These are phyloP conservation scores for Sycophila texana DNA, from an alignment of 2,888 invertebrate genomes.

Conservation along the genomic window DNA sequence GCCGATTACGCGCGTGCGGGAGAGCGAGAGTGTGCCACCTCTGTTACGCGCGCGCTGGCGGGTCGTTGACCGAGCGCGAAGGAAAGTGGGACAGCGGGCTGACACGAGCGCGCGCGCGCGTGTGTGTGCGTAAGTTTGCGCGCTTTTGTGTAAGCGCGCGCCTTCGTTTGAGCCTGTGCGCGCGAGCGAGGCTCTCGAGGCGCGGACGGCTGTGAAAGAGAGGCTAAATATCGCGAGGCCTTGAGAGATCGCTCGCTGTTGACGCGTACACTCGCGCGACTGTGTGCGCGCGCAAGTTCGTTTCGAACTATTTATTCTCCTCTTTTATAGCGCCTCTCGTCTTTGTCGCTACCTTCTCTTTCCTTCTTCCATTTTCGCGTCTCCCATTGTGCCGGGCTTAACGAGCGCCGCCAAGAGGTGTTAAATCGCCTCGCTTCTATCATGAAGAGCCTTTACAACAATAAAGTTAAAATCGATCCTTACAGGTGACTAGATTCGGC, in stretches of 20 bases:
- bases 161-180: no score
- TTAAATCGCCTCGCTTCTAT: background rate
- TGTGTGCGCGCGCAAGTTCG: constrained; percentile 10
- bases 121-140: background rate
- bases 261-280: constrained; percentile 27
- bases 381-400: background rate
- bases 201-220: constrained; percentile 33
- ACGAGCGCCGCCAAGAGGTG: background rate
- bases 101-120: constrained; percentile 35
- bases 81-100: constrained; percentile 73
- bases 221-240: constrained; percentile 53
- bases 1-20: constrained; percentile 6
- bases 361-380: background rate
- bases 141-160: background rate
- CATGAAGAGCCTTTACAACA: no score
- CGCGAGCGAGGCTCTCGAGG: no score
- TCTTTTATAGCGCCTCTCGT: background rate
- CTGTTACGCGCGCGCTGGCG: constrained; percentile 53
- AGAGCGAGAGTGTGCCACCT: background rate
- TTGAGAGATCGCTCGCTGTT: constrained; percentile 49
- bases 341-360: background rate
- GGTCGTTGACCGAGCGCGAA: constrained; percentile 74
- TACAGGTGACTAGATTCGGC: no score
- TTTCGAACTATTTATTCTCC: constrained; percentile 29
- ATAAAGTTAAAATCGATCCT: no score